Evolutionary conservation across 2,113 vertebrate species (phyloP).

Genomic region (Oostethus manadensis): DNA sequence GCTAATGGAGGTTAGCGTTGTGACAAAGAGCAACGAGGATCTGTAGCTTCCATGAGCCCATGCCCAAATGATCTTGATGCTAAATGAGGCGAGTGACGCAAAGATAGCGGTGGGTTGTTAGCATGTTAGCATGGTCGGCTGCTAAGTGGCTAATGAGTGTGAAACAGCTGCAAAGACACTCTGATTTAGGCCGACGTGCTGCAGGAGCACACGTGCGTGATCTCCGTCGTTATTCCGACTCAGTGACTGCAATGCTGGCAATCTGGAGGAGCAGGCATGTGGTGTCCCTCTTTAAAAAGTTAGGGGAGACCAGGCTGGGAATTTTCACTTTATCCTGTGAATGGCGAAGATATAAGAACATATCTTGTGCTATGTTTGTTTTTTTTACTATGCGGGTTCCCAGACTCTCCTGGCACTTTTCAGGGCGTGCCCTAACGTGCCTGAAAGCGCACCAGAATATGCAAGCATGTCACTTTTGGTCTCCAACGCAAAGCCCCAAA

Average conservation of each 20-base stretch:
- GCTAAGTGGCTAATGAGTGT: slow-evolving; percentile 54
- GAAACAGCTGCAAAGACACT: slow-evolving; percentile 43
- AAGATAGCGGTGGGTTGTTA: slow-evolving; percentile 31
- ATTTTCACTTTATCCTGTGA: neutral
- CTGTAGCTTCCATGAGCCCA: neutral
- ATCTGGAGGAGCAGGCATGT: slow-evolving; percentile 3
- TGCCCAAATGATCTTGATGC: neutral
- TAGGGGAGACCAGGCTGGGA: no score
- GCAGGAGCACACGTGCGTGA: neutral
- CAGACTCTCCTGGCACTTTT: no score
- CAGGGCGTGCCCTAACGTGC: no score
- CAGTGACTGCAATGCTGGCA: slow-evolving; percentile 8
- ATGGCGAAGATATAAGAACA: neutral
- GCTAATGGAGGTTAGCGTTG: no score
- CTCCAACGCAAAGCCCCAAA: no score
- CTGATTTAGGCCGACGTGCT: neutral
- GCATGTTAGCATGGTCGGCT: slow-evolving; percentile 51
- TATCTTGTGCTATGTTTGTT: no score
- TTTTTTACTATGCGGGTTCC: no score
- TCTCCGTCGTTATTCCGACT: slow-evolving; percentile 30
- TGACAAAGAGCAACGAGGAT: no score
- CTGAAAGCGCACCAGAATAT: no score
- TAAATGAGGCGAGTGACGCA: slow-evolving; percentile 14
- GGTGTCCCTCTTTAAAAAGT: no score
- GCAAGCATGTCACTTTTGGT: no score